A percentile compares a stretch with the other conserved stretches of the same genome.
These are phyloP conservation scores for Ernsta delagoae DNA, from an alignment of 2,888 invertebrate genomes.

Conservation along the genomic window DNA sequence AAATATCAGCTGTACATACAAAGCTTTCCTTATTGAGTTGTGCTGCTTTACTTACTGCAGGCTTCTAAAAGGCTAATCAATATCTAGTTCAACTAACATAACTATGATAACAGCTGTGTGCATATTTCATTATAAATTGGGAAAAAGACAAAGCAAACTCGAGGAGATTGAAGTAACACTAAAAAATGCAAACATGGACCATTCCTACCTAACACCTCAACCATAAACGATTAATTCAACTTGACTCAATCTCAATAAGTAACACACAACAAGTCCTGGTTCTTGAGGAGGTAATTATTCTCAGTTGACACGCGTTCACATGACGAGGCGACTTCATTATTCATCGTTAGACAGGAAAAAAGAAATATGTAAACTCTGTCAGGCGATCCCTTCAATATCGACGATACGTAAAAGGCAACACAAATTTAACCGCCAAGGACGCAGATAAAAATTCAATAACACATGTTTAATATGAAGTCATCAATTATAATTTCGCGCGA, in stretches of 20 bases:
- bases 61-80: too few species aligned
- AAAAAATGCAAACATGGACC: too few species aligned
- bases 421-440: conserved; percentile 38
- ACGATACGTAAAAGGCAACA: conserved; percentile 41
- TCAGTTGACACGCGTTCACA: conserved; percentile 16
- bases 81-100: too few species aligned
- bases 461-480: conserved; percentile 39
- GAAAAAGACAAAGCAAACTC: too few species aligned
- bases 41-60: neutral
- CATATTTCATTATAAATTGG: too few species aligned
- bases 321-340: conserved; percentile 16
- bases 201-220: too few species aligned
- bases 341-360: conserved; percentile 26
- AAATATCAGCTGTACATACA: conserved; percentile 16
- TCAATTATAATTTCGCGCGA: conserved; percentile 35
- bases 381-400: conserved; percentile 30
- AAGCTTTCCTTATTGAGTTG: conserved; percentile 16
- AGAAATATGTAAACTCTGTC: conserved; percentile 16
- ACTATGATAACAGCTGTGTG: too few species aligned
- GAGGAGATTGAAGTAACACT: too few species aligned
- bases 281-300: neutral
- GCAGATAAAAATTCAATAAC: conserved; percentile 32
- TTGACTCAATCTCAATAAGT: neutral
- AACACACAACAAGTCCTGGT: neutral
- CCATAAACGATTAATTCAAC: neutral